Evolutionary conservation across 2,113 vertebrate species (phyloP), one percentile per base, ranked within the genome.

Genomic region (Crocuta crocuta): DNA sequence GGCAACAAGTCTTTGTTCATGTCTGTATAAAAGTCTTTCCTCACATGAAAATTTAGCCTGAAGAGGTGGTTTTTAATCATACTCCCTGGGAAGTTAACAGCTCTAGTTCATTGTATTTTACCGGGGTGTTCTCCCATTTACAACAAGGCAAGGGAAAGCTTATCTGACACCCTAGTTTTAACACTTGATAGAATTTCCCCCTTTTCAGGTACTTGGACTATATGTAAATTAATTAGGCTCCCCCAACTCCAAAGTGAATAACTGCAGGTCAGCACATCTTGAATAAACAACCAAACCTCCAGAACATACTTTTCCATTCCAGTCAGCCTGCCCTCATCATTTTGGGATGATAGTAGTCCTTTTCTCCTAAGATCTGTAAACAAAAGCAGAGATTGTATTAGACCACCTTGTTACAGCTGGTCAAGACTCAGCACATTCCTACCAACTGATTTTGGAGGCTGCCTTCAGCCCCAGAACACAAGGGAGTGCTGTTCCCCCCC

Each of bases 281-380:
- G 84, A 95, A 71, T 92, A 80, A 95, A 95, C 53, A 55, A 79
- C 50, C 33, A 55, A 79, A 61, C 7, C n/a, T 55, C n/a, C 11
- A 31, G 45, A 61, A 73, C n/a, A 82, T 86, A 98, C 98, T 97
- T 97, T 92, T 96, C 96, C 61, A 96, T 83, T 84, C 97, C 94
- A 95, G 93, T 95, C 13, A 98, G 19, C 83, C 97, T 98, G 63
- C 98, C 80, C 92, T 98, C 97, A 19, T 55, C 97, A 73, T 97
- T 89, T 95, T 63, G 91, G 48, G 23, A 93, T 95, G 96, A 68
- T 96, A 95, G 91, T 91, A 65, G 35, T 98, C 98, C 96, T 99
- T 89, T 71, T 98, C 98, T 78, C 98, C 94, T 58, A 94, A 98
- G 66, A 99, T 98, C 99, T 99, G 91, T 55, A 98, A 90, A 95